Evolutionary conservation across 2,113 vertebrate genomes (phyloP), one percentile per base, ranked within the genome.

Genomic region (Baryphthengus martii): DNA sequence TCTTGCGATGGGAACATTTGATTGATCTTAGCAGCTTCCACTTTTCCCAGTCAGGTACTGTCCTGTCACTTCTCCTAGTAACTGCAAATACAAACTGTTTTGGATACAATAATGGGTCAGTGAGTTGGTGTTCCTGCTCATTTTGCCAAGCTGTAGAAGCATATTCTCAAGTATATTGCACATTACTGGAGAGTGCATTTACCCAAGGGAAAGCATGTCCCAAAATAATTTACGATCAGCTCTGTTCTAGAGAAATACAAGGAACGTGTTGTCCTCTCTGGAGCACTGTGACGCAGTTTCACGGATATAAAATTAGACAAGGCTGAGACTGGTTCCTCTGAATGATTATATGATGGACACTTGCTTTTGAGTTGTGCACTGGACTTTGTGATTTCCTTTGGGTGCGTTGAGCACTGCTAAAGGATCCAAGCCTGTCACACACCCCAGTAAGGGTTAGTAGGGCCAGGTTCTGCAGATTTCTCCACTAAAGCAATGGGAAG

Each of bases 291-390:
- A 94, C 56, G 76, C 82, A 95, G 77, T 94, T 90, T 95, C 82
- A 75, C 82, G 71, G 68, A 39, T 80, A 92, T 29, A 96, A 91
- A 97, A 94, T 96, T 96, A 96, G 90, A 94, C 52, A 11, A 52
- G 79, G 35, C 79, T 92, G 79, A 59, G 85, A 37, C 71, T 66
- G 73, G n/a, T 26, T 94, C 16, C 20, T 72, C 62, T 89, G 62
- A 65, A 39, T 39, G 20, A 18, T 3, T 85, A 25, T 17, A 4
- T 33, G 40, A 83, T 31, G 44, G 89, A 58, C 11, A 23, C 31
- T 18, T 72, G 47, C 16, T 31, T 88, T 75, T 76, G 67, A 71
- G 45, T 56, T 17, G 40, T 44, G 62, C 9, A 6, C 15, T 67
- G 53, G n/a, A 16, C n/a, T 85, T 39, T 18, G 23, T 65, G 45